Evolutionary conservation across 1,140 invertebrate species (phyloP), one percentile per base, ranked within the genome.

Genomic region (Oreohelix idahoensis): DNA sequence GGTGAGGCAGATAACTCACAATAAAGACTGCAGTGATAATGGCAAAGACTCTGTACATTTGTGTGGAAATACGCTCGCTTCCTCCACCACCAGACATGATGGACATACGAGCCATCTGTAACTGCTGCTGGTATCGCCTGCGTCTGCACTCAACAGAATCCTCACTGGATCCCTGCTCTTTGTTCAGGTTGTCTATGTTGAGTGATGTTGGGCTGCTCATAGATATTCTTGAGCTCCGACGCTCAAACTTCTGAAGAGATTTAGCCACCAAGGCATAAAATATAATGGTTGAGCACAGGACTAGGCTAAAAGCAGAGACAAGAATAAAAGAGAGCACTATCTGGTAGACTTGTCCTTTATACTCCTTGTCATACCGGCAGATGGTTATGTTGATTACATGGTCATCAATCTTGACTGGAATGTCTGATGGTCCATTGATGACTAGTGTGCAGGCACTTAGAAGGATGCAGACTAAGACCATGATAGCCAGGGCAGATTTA

Each of bases 1-100:
- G 83, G 58, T 86, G 85, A 4, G 85, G 85, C 36, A 86, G 71
- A 63, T 86, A 86, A 58, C 85, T 86, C 35, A 86, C 29, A 26
- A 84, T n/a, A 38, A 86, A 86, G 38, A 84, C 76, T 42, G 73
- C 39, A 23, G 85, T 86, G 53, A 86, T 79, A 36, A 79, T 73
- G 75, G 39, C 42, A 66, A 86, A 86, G 35, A 84, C 70, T 42
- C 69, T 75, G 70, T 81, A 84, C 85, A 84, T 84, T 32, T 78
- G 71, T 32, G 51, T 74, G 53, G 79, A 82, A 26, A 83, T 66
- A 15, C 53, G 49, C 36, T 80, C 79, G 63, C 63, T 53, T 53
- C 58, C 20, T 35, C 23, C 71, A 39, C 20, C 20, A 26, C 13
- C 39, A 36, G 71, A 42, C 17, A 45, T 39, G 36, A 42, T 32